Percentiles rank a stretch among this genome's conserved stretches.
These are phyloP conservation scores for Vanessa cardui DNA, from an alignment of 2,888 invertebrate genomes.

Conservation along the genomic window DNA sequence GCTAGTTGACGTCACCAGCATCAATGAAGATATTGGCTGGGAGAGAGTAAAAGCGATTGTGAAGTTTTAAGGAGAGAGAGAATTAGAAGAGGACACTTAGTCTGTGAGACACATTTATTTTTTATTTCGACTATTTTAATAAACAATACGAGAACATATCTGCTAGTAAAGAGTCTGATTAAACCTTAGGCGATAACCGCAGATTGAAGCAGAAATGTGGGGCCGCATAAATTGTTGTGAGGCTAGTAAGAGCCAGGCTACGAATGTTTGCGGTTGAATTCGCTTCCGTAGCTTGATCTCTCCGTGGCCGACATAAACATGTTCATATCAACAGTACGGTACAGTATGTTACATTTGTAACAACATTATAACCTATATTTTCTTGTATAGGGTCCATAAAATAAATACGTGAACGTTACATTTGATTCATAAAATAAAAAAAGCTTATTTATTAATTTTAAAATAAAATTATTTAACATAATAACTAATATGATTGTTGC, in stretches of 20 bases:
- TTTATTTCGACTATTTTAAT: no score
- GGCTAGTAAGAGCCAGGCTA: conserved; percentile 17
- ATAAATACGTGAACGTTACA: no score
- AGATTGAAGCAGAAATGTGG: conserved; percentile 44
- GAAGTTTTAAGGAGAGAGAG: no score
- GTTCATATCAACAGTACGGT: not conserved
- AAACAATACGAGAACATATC: not conserved
- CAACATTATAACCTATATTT: not conserved
- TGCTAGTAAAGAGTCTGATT: conserved; percentile 34
- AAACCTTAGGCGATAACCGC: conserved; percentile 42
- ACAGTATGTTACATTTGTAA: not conserved
- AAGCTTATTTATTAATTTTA: no score
- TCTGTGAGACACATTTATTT: no score
- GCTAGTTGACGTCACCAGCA: no score
- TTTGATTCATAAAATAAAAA: no score
- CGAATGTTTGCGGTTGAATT: conserved; percentile 35
- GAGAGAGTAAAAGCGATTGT: no score
- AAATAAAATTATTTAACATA: no score
- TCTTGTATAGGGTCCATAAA: not conserved
- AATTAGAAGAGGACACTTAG: no score
- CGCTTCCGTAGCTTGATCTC: conserved; percentile 14
- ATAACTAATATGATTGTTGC: no score
- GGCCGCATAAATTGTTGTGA: conserved; percentile 43
- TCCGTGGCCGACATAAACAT: conserved; percentile 6
- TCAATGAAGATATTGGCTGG: no score